phyloP scores from a whole-genome alignment of 2,797 vertebrate species.

The Gouania willdenowi region DNA sequence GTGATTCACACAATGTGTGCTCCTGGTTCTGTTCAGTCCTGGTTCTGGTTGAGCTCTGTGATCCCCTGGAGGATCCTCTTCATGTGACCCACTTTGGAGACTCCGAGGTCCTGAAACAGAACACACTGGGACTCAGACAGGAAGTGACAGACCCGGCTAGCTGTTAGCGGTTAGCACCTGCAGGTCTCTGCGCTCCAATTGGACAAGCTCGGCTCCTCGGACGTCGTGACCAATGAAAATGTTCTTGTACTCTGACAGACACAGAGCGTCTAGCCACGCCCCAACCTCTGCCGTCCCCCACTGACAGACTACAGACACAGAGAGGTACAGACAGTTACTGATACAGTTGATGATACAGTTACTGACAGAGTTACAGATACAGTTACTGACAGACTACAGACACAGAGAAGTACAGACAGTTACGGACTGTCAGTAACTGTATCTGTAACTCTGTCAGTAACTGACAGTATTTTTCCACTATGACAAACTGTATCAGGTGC shows the following conservation, averaged over 20 bases:
- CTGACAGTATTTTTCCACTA: too few relatives aligned
- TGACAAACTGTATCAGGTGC: too few relatives aligned
- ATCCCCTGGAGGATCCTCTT: slow-evolving; percentile 96
- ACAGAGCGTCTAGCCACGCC: slow-evolving; percentile 92
- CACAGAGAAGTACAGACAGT: too few relatives aligned
- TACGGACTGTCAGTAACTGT: too few relatives aligned
- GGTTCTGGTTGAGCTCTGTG: slow-evolving; percentile 86
- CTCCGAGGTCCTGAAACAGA: slow-evolving; percentile 91
- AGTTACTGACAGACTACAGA: too few relatives aligned
- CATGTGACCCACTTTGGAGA: slow-evolving; percentile 97
- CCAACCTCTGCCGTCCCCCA: slow-evolving; percentile 98
- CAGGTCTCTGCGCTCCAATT: slow-evolving; percentile 91
- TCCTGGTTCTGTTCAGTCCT: too few relatives aligned
- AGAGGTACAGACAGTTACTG: slow-evolving; percentile 67
- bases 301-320: slow-evolving; percentile 91
- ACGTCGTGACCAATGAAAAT: slow-evolving; percentile 94
- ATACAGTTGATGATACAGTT: neutral
- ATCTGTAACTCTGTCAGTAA: too few relatives aligned
- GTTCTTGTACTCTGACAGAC: slow-evolving; percentile 96
- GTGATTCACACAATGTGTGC: too few relatives aligned
- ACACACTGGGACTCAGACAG: too few relatives aligned
- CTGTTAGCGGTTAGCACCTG: slow-evolving; percentile 79
- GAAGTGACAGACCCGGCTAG: neutral
- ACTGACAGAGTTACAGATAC: too few relatives aligned
- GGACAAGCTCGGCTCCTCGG: slow-evolving; percentile 91